These are phyloP conservation scores for Spilogale gracilis DNA, from an alignment of 2,113 vertebrate species.

Conservation along the genomic window DNA sequence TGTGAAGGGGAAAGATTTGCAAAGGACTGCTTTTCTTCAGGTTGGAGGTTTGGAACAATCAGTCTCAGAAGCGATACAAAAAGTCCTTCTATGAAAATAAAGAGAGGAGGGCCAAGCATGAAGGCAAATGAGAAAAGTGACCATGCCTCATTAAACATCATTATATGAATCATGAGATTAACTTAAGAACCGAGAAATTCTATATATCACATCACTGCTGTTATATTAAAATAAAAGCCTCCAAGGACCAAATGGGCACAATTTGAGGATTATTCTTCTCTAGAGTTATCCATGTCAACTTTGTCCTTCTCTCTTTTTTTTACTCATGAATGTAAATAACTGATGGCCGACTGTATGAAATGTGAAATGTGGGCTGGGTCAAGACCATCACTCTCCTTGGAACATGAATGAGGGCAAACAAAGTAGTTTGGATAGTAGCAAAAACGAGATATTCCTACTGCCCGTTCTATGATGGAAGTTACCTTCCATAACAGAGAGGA, in stretches of 20 bases:
- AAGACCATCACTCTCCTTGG: not conserved
- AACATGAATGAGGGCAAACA: accelerated
- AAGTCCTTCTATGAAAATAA: slow-evolving; percentile 35
- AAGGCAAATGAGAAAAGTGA: not conserved
- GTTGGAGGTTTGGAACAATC: not conserved
- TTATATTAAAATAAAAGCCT: not conserved
- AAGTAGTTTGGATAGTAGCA: accelerated
- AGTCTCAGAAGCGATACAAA: not conserved
- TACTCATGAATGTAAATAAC: not conserved
- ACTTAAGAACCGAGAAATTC: not conserved
- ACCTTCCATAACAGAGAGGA: not conserved
- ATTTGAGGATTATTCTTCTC: not conserved
- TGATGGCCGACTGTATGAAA: not conserved
- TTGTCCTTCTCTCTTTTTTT: accelerated
- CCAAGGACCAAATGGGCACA: not conserved
- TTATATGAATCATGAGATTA: not conserved
- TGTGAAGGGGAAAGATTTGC: not conserved
- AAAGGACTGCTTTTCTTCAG: slow-evolving; percentile 17
- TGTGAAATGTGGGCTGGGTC: not conserved
- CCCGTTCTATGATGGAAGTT: not conserved
- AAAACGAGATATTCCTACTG: not conserved
- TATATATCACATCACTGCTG: accelerated
- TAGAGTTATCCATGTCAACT: not conserved
- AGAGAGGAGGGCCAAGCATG: not conserved
- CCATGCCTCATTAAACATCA: not conserved